Conservation (phyloP, 2,113 vertebrate species). For the Zingel zingel region DNA sequence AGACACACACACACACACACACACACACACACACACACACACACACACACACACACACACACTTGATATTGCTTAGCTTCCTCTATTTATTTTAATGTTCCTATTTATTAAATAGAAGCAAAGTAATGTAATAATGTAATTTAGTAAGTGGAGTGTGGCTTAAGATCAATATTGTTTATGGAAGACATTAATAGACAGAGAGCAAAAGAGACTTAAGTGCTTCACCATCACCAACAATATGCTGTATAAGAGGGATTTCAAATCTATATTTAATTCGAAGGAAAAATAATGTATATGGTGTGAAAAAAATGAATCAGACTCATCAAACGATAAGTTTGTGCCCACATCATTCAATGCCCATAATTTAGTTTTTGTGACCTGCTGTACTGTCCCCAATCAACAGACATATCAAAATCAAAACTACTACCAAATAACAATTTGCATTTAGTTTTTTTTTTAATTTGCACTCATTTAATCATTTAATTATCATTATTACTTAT, state of each 20-base stretch:
- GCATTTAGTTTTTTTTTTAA: neutral
- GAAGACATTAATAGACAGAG: conserved; percentile 47
- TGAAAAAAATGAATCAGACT: neutral
- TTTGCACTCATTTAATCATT: neutral
- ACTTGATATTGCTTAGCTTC: conserved; percentile 5
- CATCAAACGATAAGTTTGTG: neutral
- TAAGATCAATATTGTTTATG: conserved; percentile 69
- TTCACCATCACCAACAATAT: conserved; percentile 14
- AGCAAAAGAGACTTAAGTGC: conserved; percentile 30
- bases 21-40: neutral
- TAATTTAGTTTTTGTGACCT: neutral
- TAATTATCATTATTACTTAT: too few relatives aligned
- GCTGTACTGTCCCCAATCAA: neutral
- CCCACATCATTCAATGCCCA: neutral
- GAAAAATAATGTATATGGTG: too few relatives aligned
- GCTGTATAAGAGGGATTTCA: neutral
- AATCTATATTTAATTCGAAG: neutral
- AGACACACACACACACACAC: neutral
- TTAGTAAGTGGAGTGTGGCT: conserved; percentile 50
- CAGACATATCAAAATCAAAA: neutral
- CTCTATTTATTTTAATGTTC: conserved; percentile 38
- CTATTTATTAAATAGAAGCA: conserved; percentile 40
- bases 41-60: conserved; percentile 1
- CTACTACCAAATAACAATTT: neutral
- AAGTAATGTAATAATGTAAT: conserved; percentile 61